Base-by-base conservation (phyloP, 2,797 vertebrate genomes). In the Petrocephalus schoutedeni region DNA sequence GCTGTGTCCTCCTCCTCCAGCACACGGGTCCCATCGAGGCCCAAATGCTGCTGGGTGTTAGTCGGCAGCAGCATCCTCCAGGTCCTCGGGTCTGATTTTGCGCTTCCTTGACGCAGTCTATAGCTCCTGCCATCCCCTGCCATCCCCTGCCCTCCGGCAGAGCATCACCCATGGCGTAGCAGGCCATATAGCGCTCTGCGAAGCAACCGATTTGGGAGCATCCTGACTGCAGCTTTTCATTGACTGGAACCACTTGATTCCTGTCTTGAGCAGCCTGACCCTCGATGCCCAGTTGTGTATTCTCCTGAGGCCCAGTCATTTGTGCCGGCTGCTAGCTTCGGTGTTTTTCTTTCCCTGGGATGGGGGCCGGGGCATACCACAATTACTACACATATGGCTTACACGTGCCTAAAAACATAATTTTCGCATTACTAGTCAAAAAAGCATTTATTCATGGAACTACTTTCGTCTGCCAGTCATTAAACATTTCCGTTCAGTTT, bases 211-310 rank as follows among this genome's bases (percentile, higher is more conserved):
- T 36, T 71, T 36, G 12, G 23, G 28, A 71, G 12, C 64, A 36
- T 71, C 28, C 16, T 71, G 10, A 71, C 12, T 71, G 64, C 89
- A 87, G 90, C 82, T 91, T 93, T 91, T 91, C 90, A 92, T 91
- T 92, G 92, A 92, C 91, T 89, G 89, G 90, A 91, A 88, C 92
- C 90, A 92, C 91, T 92, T 80, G 91, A 91, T 90, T 92, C 91
- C 92, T 88, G 89, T 89, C 57, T 92, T 89, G 91, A 92, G 83
- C 89, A 91, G 92, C 90, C 91, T 93, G 93, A 94, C 93, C 93
- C 89, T 45, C 88, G 74, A 93, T 93, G 94, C 93, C 93, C 92
- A 92, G 88, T 91, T 88, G 91, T 92, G 91, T 92, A 93, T 93
- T 93, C 90, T 90, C 89, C 89, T 91, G 92, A 92, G 91, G 92